These are phyloP conservation scores for Psophia crepitans DNA, from an alignment of 2,113 vertebrate species.

Conservation along the genomic window DNA sequence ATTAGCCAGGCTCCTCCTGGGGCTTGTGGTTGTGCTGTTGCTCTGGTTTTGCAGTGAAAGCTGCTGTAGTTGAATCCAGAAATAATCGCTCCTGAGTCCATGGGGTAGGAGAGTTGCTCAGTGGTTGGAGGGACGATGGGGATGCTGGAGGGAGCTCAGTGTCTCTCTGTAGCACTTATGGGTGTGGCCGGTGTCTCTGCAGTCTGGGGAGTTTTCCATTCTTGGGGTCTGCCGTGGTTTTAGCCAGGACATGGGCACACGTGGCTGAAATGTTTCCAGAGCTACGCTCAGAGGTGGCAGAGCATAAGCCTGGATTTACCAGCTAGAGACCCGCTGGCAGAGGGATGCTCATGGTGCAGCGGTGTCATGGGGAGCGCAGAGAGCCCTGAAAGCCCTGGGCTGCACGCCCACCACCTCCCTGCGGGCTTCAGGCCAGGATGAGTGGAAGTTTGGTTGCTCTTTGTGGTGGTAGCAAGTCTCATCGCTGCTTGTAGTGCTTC, in stretches of 20 bases:
- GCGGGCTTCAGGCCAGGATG: background rate
- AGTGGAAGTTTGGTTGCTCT: background rate
- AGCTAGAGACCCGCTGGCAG: background rate
- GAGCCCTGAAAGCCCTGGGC: background rate
- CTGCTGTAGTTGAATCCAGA: background rate
- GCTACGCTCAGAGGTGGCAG: rapidly evolving
- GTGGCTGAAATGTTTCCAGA: background rate
- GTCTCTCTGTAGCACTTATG: rapidly evolving
- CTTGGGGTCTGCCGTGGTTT: background rate
- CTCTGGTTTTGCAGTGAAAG: background rate
- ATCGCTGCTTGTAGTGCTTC: background rate
- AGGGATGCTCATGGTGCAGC: background rate
- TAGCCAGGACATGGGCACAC: background rate
- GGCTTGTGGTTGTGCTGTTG: background rate
- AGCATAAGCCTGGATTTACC: background rate
- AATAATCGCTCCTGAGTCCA: background rate
- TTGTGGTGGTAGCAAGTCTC: background rate
- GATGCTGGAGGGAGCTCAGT: background rate
- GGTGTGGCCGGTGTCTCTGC: rapidly evolving
- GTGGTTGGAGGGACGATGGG: rapidly evolving
- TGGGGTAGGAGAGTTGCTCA: background rate
- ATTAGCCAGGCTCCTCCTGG: background rate
- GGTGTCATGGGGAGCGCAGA: background rate
- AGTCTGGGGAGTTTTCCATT: background rate
- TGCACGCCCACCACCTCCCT: background rate